Conservation (phyloP, 1,140 invertebrate species). For the Tyrophagus putrescentiae region DNA sequence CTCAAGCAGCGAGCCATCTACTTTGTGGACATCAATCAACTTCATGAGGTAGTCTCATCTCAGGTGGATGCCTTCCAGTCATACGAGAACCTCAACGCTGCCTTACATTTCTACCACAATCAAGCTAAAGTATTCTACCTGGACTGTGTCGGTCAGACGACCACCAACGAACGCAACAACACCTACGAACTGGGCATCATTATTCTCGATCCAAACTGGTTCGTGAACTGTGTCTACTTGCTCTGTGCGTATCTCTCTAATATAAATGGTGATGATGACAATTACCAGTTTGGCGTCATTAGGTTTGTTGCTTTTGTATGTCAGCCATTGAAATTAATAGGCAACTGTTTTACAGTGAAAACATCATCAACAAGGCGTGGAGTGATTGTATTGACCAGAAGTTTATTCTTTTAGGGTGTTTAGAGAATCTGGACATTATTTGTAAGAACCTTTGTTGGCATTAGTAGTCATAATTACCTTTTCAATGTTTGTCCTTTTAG, state of each 20-base stretch:
- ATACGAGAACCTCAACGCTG: constrained; percentile 32
- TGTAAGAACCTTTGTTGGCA: constrained; percentile 20
- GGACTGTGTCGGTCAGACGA: not conserved
- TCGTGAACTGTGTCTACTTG: constrained; percentile 26
- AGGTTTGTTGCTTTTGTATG: not conserved
- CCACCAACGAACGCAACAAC: constrained; percentile 4
- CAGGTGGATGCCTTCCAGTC: constrained; percentile 27
- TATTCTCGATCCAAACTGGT: constrained; percentile 28
- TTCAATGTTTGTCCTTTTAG: not conserved
- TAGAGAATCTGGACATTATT: constrained; percentile 26
- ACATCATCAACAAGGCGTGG: constrained; percentile 21
- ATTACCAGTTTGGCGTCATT: constrained; percentile 8
- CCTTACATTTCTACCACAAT: constrained; percentile 37
- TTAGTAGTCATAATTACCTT: constrained; percentile 5
- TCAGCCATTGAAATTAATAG: not conserved
- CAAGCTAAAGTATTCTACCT: constrained; percentile 27
- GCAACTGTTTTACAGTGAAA: constrained; percentile 8
- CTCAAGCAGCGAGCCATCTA: constrained; percentile 31
- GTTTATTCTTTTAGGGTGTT: constrained; percentile 24
- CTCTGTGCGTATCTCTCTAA: constrained; percentile 19
- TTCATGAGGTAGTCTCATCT: constrained; percentile 16
- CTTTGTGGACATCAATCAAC: constrained; percentile 31
- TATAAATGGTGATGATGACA: constrained; percentile 14
- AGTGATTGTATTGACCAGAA: constrained; percentile 25
- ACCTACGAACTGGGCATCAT: constrained; percentile 22